Conservation (phyloP, 2,113 vertebrate genomes). For the Colinus virginianus region DNA sequence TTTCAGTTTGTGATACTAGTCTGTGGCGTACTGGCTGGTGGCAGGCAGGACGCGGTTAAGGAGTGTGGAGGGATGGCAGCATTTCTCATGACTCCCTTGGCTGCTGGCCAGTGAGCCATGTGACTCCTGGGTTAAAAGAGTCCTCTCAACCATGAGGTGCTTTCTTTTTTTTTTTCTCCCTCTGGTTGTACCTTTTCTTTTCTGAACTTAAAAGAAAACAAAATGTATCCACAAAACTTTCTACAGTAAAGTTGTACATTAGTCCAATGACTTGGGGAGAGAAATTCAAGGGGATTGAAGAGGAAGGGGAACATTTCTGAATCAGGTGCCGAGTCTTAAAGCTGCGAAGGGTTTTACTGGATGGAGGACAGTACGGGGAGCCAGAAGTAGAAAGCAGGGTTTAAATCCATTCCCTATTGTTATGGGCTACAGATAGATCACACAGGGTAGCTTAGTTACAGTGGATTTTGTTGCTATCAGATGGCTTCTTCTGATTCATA, state of each 20-base stretch:
- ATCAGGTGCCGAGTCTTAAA: conserved; percentile 49
- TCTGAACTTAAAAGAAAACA: conserved; percentile 57
- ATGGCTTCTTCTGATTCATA: background rate
- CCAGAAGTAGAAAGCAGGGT: conserved; percentile 8
- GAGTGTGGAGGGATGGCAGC: conserved; percentile 10
- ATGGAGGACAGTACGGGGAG: background rate
- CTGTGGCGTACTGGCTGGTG: fast-evolving
- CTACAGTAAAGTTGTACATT: conserved; percentile 49
- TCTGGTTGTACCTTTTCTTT: conserved; percentile 64
- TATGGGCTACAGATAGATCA: background rate
- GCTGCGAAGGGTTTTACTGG: conserved; percentile 31
- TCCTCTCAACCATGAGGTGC: conserved; percentile 69
- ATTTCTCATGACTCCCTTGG: conserved; percentile 69
- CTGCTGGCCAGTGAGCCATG: conserved; percentile 42
- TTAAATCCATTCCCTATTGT: conserved; percentile 3
- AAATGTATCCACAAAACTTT: conserved; percentile 49
- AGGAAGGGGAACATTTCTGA: conserved; percentile 47
- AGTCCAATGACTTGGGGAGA: conserved; percentile 31
- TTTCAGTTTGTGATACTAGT: background rate
- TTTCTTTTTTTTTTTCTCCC: background rate
- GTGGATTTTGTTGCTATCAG: background rate
- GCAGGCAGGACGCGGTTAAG: conserved; percentile 60
- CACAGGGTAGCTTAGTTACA: background rate
- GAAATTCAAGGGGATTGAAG: conserved; percentile 36
- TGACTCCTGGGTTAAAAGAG: conserved; percentile 69